phyloP scores from a whole-genome alignment of 2,797 vertebrate species.

The Acomys russatus region DNA sequence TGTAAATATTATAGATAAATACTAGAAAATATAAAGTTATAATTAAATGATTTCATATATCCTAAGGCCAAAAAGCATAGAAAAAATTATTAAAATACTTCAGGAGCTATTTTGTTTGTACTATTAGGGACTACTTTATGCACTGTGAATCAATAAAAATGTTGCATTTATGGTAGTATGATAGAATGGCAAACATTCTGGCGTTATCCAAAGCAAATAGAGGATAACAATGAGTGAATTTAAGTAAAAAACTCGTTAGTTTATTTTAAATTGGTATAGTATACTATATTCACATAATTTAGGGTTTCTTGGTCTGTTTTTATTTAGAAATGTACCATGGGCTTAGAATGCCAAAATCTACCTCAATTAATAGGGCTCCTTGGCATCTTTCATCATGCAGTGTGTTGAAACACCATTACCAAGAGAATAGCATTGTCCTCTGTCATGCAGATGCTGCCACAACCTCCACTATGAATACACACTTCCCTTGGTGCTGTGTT shows the following conservation, averaged over 20 bases:
- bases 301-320: not conserved
- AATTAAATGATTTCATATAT: not conserved
- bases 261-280: not conserved
- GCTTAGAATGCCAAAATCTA: not conserved
- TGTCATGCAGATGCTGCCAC: not conserved
- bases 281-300: not conserved
- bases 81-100: not conserved
- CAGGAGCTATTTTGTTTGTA: not conserved
- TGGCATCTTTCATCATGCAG: not conserved
- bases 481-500: not conserved
- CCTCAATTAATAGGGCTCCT: not conserved
- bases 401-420: not conserved
- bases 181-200: not conserved
- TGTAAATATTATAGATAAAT: not conserved
- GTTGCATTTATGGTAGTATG: not conserved
- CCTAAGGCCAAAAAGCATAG: not conserved
- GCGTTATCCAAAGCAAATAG: not conserved
- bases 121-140: not conserved
- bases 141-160: not conserved
- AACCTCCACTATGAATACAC: not conserved
- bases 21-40: not conserved
- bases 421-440: not conserved
- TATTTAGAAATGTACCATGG: not conserved
- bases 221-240: not conserved
- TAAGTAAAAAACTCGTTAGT: not conserved